Evolutionary conservation across 2,797 vertebrate genomes (phyloP), one percentile per base, ranked within the genome.

Genomic region (Dipus sagitta): DNA sequence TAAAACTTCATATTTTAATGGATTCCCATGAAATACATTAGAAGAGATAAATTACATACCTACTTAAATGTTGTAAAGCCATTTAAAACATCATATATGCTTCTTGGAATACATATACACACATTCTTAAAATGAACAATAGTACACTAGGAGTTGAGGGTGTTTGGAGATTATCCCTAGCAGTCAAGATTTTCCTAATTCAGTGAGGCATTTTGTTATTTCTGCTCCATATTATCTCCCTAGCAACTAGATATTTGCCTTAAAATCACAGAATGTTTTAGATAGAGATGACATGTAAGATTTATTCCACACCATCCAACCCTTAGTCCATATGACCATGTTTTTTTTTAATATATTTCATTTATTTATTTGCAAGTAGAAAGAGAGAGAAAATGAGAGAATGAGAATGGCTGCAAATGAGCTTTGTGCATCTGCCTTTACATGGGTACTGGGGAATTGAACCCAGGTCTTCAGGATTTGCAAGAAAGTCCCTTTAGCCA

Each of bases 181-280:
- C 23, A 38, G 4, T 54, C 38, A 34, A 54, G 47, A 58, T 11
- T 30, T 67, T 71, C 72, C 68, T 58, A 65, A 70, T 17, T 38
- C 26, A 34, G 13, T 1, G 67, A 32, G 26, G 24, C 8, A 15
- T 6, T 47, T 24, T 83, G 71, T 42, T 68, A 13, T 90, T 93
- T 94, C 79, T 67, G 60, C 0, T 88, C 52, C 70, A 79, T 7
- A 26, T 6, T 47, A 1, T 68, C 34, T 88, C 62, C 83, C 65
- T 79, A 38, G 3, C 60, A 81, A 78, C 13, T 42, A 30, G 86
- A 42, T 18, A 87, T 95, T 70, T 86, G 62, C 52, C 60, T 82
- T 88, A 82, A 92, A 95, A 87, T 84, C 52, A 71, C n/a, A 80
- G 14, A 52, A 67, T 76, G 23, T 68, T 38, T 85, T 65, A 64